These are phyloP conservation scores for Tipula unca DNA, from an alignment of 2,888 invertebrate species.

Conservation along the genomic window DNA sequence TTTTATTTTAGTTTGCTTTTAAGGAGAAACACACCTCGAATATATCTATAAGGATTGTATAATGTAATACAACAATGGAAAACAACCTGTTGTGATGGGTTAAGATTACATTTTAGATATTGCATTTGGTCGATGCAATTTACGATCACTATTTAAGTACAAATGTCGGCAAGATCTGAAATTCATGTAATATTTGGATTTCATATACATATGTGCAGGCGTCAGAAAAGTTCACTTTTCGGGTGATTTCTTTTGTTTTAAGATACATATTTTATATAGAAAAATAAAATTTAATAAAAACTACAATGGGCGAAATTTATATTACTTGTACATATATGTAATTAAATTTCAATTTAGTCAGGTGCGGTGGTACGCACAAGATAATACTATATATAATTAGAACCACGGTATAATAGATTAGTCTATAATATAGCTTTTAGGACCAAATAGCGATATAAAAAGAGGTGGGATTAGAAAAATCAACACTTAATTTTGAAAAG, in stretches of 20 bases:
- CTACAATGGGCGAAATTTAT: background rate
- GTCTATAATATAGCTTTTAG: background rate
- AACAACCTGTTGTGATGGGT: background rate
- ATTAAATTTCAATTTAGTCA: background rate
- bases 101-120: background rate
- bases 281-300: background rate
- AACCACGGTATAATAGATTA: background rate
- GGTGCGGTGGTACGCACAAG: background rate
- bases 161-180: background rate
- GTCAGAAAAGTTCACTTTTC: background rate
- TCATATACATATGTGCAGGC: background rate
- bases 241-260: background rate
- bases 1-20: background rate
- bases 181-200: background rate
- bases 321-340: too few relatives aligned
- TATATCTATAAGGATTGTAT: background rate
- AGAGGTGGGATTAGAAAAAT: background rate
- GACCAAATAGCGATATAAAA: too few relatives aligned
- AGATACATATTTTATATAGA: too few relatives aligned
- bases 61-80: background rate
- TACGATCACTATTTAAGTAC: background rate
- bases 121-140: conserved; percentile 8
- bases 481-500: background rate
- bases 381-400: background rate
- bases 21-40: background rate